phyloP scores from a whole-genome alignment of 2,797 vertebrate genomes.

The Oophaga sylvatica region DNA sequence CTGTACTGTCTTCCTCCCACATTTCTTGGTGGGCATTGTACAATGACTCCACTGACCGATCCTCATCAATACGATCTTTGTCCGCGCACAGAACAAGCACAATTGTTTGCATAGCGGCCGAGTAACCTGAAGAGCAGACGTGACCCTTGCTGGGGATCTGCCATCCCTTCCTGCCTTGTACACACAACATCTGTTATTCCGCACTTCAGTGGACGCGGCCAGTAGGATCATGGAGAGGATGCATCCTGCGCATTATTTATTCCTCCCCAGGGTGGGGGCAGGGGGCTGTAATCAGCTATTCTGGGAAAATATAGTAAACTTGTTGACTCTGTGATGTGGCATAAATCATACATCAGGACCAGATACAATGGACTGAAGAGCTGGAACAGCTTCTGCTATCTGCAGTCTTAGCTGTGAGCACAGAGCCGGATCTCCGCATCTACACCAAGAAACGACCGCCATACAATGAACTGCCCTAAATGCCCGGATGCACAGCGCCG shows the following conservation, averaged over 20 bases:
- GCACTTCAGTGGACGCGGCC: conserved; percentile 8
- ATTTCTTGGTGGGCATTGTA: neutral
- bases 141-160: conserved; percentile 35
- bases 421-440: neutral
- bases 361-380: neutral
- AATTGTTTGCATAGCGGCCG: neutral
- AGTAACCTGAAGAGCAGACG: conserved; percentile 2
- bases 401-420: neutral
- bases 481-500: too few species aligned
- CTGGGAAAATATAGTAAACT: conserved; percentile 28
- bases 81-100: neutral
- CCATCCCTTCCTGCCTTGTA: conserved; percentile 22
- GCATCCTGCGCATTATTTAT: conserved; percentile 53
- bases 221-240: conserved; percentile 25
- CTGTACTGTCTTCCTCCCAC: neutral
- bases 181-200: conserved; percentile 55
- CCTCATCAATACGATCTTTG: neutral
- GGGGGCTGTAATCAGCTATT: conserved; percentile 18
- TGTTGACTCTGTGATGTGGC: conserved; percentile 24
- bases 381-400: neutral
- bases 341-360: conserved; percentile 39
- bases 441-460: neutral
- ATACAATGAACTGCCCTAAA: neutral
- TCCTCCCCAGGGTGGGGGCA: conserved; percentile 16
- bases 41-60: neutral